A percentile compares a stretch with the other conserved stretches of the same genome.
These are phyloP conservation scores for Odontomachus brunneus DNA, from an alignment of 1,140 invertebrate genomes.

Conservation along the genomic window DNA sequence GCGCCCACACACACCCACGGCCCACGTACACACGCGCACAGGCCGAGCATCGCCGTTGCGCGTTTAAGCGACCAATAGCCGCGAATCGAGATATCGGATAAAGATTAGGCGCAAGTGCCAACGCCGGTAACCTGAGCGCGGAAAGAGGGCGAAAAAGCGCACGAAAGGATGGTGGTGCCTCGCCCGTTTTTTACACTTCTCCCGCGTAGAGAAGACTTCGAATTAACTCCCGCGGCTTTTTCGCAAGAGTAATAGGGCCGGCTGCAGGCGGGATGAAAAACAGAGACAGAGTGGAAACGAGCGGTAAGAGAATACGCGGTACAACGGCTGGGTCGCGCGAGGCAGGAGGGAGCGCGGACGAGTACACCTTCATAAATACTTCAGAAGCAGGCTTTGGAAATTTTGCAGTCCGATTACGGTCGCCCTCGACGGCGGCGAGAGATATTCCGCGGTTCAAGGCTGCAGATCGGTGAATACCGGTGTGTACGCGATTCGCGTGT, in stretches of 20 bases:
- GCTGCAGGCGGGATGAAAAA: constrained; percentile 43
- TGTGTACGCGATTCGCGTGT: constrained; percentile 20
- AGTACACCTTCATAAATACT: constrained; percentile 79
- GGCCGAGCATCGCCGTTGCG: constrained; percentile 31
- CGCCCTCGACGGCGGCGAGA: constrained; percentile 44
- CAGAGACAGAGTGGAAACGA: constrained; percentile 59
- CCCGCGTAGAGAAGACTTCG: constrained; percentile 47
- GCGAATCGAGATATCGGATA: constrained; percentile 76
- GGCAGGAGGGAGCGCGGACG: constrained; percentile 49
- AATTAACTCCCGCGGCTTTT: constrained; percentile 64
- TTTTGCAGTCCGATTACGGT: constrained; percentile 76
- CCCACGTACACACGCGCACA: too few relatives aligned
- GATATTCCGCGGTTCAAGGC: constrained; percentile 41
- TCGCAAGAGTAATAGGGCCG: constrained; percentile 51
- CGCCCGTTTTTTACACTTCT: constrained; percentile 54
- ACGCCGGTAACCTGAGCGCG: constrained; percentile 59
- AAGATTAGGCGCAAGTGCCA: constrained; percentile 73
- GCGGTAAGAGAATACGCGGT: constrained; percentile 52
- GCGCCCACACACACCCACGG: constrained; percentile 5
- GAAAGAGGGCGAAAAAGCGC: constrained; percentile 47
- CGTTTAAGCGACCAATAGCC: constrained; percentile 66
- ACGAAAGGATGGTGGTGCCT: constrained; percentile 42
- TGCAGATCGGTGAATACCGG: constrained; percentile 59
- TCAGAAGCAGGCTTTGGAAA: constrained; percentile 77
- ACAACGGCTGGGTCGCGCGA: constrained; percentile 51